Base-by-base conservation (phyloP, 2,797 vertebrate genomes). In the Adelosebastes latens region DNA sequence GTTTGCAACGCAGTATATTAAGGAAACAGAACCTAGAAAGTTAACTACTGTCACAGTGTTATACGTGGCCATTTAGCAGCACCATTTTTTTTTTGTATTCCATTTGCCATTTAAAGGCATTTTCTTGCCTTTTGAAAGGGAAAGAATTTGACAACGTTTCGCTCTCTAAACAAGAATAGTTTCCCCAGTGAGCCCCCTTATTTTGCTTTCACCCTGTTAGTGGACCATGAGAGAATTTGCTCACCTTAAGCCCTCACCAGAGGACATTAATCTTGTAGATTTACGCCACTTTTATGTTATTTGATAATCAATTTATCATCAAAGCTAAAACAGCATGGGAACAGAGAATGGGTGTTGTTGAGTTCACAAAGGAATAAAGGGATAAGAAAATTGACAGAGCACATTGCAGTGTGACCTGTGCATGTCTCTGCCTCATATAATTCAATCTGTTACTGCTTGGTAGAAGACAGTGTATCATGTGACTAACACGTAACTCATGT, bases 221-320 rank as follows among this genome's bases (percentile, higher is more conserved):
- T 67, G 39, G 34, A 79, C 46, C 84, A 84, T 82, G 72, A 46
- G 75, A 83, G 69, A 88, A 65, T 88, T 69, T 71, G 46, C 75
- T 79, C 34, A 67, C 24, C 36, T 42, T 68, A 74, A 87, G 68
- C 73, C 63, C 34, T 69, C 60, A 63, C 59, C 22, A 67, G 52
- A 46, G 24, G 66, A 29, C 56, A 69, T 77, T 85, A 56, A 77
- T 87, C 83, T 89, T 59, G 20, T 63, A 83, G 58, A 58, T 79
- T 56, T 86, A 16, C 5, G 1, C 58, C 63, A 66, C 75, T 89
- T 88, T 85, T 82, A 81, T 85, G 82, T 75, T 80, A 86, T 86
- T 86, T 91, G 63, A 88, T 88, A 80, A 87, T 83, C 76, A 80
- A 69, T 87, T 88, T 75, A 87, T 77, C 80, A 88, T 89, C 83